These are phyloP conservation scores for Mythimna albipuncta DNA, from an alignment of 2,888 invertebrate species.

Conservation along the genomic window DNA sequence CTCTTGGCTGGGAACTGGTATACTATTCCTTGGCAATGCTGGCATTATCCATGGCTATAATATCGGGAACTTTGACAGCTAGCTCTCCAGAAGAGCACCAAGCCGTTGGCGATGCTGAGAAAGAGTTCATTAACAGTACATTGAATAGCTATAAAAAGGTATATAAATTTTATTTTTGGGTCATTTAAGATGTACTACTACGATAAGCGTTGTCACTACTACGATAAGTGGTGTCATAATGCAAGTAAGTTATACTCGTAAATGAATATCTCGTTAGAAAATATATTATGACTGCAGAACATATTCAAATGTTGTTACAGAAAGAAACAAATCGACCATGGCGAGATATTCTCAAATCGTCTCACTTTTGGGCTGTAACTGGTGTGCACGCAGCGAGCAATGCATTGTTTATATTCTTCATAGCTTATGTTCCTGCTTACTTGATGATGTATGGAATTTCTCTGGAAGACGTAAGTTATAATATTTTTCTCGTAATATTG, in stretches of 20 bases:
- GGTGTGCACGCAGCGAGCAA: constrained; percentile 78
- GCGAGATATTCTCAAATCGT: constrained; percentile 74
- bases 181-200: no score
- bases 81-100: constrained; percentile 78
- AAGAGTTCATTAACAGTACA: constrained; percentile 80
- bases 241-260: no score
- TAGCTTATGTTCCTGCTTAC: constrained; percentile 77
- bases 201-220: no score
- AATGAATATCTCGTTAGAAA: no score
- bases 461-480: constrained; percentile 74
- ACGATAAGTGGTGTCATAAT: no score
- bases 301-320: constrained; percentile 66
- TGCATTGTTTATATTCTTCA: constrained; percentile 78
- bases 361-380: constrained; percentile 78
- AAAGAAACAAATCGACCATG: constrained; percentile 76
- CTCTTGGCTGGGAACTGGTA: constrained; percentile 83
- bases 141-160: constrained; percentile 72
- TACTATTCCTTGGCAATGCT: constrained; percentile 82
- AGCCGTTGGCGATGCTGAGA: constrained; percentile 82
- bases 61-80: constrained; percentile 79
- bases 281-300: no score
- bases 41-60: constrained; percentile 75
- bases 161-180: not conserved
- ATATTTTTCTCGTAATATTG: not conserved
- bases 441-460: constrained; percentile 68